Conservation (phyloP, 2,113 vertebrate species). For the Seriola rivoliana region DNA sequence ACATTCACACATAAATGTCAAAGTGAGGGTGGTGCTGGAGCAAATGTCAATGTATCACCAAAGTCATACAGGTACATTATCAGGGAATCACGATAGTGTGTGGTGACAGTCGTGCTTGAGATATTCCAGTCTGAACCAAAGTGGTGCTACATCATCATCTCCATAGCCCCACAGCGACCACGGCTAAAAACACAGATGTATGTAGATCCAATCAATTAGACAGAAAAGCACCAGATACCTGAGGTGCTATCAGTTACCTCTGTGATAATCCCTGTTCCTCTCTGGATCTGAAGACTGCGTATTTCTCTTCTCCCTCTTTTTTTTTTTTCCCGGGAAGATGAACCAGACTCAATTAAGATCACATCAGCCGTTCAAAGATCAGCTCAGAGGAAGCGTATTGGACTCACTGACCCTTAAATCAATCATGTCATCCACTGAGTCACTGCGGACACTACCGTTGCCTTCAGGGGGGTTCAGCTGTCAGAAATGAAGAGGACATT, state of each 20-base stretch:
- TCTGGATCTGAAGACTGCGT: conserved; percentile 10
- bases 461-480: conserved; percentile 41
- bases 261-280: neutral
- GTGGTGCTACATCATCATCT: no score
- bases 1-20: no score
- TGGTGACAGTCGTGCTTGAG: no score
- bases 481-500: conserved; percentile 15
- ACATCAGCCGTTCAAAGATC: conserved; percentile 68
- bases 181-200: no score
- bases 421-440: conserved; percentile 63
- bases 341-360: conserved; percentile 81
- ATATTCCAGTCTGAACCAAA: no score
- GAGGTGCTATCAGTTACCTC: neutral
- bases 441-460: conserved; percentile 22
- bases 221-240: neutral
- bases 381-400: conserved; percentile 63
- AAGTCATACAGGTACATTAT: no score
- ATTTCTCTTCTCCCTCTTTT: conserved; percentile 10
- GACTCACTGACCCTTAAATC: conserved; percentile 74
- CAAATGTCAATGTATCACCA: no score
- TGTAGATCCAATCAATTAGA: no score
- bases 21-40: no score
- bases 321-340: conserved; percentile 42
- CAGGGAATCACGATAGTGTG: no score
- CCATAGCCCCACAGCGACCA: no score